Conservation (phyloP, 2,113 vertebrate species). For the Rhinichthys klamathensis region DNA sequence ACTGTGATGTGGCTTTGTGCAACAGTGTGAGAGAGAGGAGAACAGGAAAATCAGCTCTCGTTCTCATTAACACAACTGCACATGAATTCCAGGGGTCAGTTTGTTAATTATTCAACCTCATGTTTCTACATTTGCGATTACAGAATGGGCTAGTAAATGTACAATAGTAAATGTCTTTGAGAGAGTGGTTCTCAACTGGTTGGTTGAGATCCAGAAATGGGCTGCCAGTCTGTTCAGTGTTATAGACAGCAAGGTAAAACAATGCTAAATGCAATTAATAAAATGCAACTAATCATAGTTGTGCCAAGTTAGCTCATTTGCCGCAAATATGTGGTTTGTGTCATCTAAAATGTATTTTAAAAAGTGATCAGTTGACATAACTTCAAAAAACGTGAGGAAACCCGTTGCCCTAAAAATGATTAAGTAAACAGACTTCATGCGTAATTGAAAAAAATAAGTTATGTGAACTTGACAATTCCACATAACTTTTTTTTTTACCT, state of each 20-base stretch:
- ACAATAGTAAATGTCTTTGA: background rate
- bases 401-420: too few species aligned
- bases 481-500: too few species aligned
- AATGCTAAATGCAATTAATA: background rate
- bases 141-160: background rate
- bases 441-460: too few species aligned
- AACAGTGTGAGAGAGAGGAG: slow-evolving; percentile 15
- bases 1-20: slow-evolving; percentile 34
- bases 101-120: background rate
- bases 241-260: background rate
- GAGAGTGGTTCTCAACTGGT: background rate
- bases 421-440: too few species aligned
- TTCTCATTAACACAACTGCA: slow-evolving; percentile 12
- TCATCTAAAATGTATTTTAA: too few species aligned
- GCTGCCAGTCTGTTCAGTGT: background rate
- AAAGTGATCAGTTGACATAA: too few species aligned
- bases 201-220: background rate
- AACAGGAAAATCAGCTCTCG: background rate
- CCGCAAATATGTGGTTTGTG: too few species aligned
- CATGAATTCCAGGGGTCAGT: slow-evolving; percentile 12
- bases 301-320: background rate
- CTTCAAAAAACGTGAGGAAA: too few species aligned
- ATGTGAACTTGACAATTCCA: too few species aligned
- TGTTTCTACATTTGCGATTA: background rate
- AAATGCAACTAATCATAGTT: background rate